Evolutionary conservation across 2,888 invertebrate species (phyloP).

Genomic region (Nezara viridula): DNA sequence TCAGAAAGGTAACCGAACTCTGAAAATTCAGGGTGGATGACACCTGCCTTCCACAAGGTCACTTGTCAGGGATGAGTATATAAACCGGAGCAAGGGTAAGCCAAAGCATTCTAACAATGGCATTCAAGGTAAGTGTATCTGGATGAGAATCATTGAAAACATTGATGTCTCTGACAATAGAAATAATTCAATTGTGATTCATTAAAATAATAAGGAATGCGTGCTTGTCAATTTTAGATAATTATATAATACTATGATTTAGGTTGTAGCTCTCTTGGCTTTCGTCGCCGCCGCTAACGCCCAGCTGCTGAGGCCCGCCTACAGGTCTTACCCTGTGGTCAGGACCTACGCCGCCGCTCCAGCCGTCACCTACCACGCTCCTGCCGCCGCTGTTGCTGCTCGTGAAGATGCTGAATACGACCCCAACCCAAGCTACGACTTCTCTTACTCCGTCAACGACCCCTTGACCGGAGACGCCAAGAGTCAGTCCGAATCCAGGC

Average conservation of each 20-base stretch:
- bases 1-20: neutral
- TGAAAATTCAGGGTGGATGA: neutral
- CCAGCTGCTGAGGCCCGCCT: neutral
- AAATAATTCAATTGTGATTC: too few relatives aligned
- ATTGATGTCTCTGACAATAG: too few relatives aligned
- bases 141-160: neutral
- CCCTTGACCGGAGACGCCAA: neutral
- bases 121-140: slow-evolving; percentile 18
- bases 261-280: slow-evolving; percentile 24
- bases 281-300: slow-evolving; percentile 4
- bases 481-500: neutral
- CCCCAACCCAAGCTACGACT: neutral
- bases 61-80: neutral
- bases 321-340: neutral
- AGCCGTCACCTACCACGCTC: slow-evolving; percentile 28
- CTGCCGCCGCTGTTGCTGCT: slow-evolving; percentile 1
- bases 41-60: neutral
- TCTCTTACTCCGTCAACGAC: slow-evolving; percentile 6
- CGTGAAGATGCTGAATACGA: slow-evolving; percentile 14
- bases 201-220: too few relatives aligned
- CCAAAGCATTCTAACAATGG: neutral
- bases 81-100: neutral
- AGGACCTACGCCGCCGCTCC: slow-evolving; percentile 61
- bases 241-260: neutral
- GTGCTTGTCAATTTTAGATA: too few relatives aligned